Evolutionary conservation across 2,888 invertebrate species (phyloP), one percentile per base, ranked within the genome.

Genomic region (Dasypogon diadema): DNA sequence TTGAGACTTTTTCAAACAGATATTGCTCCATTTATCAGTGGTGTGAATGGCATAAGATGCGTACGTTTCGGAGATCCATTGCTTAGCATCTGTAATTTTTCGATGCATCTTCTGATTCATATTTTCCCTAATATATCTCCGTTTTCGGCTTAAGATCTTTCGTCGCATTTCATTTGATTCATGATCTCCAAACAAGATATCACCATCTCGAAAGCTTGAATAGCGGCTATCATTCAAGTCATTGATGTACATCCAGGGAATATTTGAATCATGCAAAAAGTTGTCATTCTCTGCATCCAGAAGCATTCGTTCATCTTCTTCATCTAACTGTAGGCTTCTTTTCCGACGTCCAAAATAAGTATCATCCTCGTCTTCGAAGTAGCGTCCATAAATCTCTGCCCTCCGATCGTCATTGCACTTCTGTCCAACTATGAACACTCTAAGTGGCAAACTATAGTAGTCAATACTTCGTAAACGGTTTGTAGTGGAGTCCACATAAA

Each of bases 31-130:
- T 81, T 91, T 90, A 83, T 92, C 92, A 26, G 91, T 91, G 30
- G 93, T 93, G 75, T 94, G 94, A 86, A 95, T 93, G n/a, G 94
- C 92, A 83, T 93, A 95, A 37, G 94, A 94, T 4, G 94, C 94
- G 80, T 93, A 91, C 0, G 95, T 95, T 85, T 95, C 95, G 14
- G 94, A 92, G 82, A 93, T 92, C 94, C 94, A 94, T 83, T 93
- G 92, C 82, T 92, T 93, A 12, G 94, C 94, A 81, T 93, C 92
- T 8, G 92, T 88, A 78, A 93, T 89, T 83, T 91, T 90, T 12
- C 90, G 87, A 83, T 91, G 91, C 80, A 91, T 87, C 51, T 89
- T 88, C 84, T 90, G 89, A 83, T 90, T 89, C 60, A 89, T 88
- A 34, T 87, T 87, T 78, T 87, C 81, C 80, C 83, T 81, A 82